Conservation (phyloP, 2,113 vertebrate genomes). For the Romanogobio albipinnatus region DNA sequence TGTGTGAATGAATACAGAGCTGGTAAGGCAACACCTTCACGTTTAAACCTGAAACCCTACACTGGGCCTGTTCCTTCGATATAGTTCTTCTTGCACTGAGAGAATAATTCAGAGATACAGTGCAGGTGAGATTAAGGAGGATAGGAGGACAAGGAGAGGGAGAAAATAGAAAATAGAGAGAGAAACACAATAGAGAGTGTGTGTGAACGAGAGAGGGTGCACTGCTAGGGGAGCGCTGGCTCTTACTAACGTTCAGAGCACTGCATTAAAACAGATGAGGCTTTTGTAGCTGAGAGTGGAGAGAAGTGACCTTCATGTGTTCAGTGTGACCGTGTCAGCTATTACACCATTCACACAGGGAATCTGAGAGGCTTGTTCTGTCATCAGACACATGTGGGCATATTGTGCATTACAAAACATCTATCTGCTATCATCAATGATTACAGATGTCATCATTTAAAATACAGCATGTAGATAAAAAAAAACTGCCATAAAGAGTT, state of each 20-base stretch:
- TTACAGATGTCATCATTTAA: slow-evolving; percentile 43
- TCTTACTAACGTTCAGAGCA: slow-evolving; percentile 50
- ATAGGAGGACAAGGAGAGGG: not conserved
- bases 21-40: slow-evolving; percentile 63
- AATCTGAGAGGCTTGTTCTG: slow-evolving; percentile 39
- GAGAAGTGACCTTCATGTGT: slow-evolving; percentile 59
- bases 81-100: slow-evolving; percentile 53
- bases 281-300: slow-evolving; percentile 56
- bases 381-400: slow-evolving; percentile 38
- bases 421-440: slow-evolving; percentile 27
- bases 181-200: slow-evolving; percentile 46
- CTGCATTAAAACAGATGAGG: slow-evolving; percentile 60
- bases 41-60: slow-evolving; percentile 61
- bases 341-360: slow-evolving; percentile 46
- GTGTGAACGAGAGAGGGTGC: slow-evolving; percentile 51
- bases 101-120: slow-evolving; percentile 53
- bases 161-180: slow-evolving; percentile 8
- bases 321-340: slow-evolving; percentile 59
- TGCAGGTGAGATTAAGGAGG: slow-evolving; percentile 22
- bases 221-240: slow-evolving; percentile 40
- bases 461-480: slow-evolving; percentile 31
- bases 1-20: slow-evolving; percentile 56
- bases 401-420: slow-evolving; percentile 41
- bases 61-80: slow-evolving; percentile 47
- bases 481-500: not conserved